phyloP scores from a whole-genome alignment of 2,797 vertebrate genomes.

The Coregonus ussuriensis region DNA sequence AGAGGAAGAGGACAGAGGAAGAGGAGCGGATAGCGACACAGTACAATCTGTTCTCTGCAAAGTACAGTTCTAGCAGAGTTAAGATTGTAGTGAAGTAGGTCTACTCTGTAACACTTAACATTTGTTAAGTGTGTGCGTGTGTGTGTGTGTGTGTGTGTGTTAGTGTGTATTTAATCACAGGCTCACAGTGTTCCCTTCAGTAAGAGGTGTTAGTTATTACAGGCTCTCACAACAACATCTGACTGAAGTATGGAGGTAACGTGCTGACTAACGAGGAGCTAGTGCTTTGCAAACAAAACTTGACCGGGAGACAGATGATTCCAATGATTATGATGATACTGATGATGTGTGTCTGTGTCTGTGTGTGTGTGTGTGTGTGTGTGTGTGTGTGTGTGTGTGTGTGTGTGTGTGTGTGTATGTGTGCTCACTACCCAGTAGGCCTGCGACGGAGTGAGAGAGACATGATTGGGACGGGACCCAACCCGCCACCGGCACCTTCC shows the following conservation, averaged over 20 bases:
- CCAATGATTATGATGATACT: not conserved
- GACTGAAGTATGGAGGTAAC: not conserved
- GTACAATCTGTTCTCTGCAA: no score
- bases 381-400: no score
- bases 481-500: not conserved
- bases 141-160: not conserved
- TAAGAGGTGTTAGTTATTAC: not conserved
- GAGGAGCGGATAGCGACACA: no score
- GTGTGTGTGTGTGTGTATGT: not conserved
- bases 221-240: not conserved
- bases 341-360: not conserved
- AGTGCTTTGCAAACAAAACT: not conserved
- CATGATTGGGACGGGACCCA: not conserved
- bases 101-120: no score
- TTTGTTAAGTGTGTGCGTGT: no score
- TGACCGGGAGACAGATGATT: conserved; percentile 5
- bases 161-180: not conserved
- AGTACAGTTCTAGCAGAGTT: no score
- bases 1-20: no score
- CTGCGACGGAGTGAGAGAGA: not conserved
- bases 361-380: not conserved
- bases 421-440: not conserved
- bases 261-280: not conserved
- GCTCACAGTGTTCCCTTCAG: not conserved
- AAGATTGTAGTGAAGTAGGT: no score